Percentiles rank a stretch among this genome's conserved stretches.
Evolutionary conservation across 1,140 invertebrate genomes (phyloP).

Genomic region (Drosophila burlai): DNA sequence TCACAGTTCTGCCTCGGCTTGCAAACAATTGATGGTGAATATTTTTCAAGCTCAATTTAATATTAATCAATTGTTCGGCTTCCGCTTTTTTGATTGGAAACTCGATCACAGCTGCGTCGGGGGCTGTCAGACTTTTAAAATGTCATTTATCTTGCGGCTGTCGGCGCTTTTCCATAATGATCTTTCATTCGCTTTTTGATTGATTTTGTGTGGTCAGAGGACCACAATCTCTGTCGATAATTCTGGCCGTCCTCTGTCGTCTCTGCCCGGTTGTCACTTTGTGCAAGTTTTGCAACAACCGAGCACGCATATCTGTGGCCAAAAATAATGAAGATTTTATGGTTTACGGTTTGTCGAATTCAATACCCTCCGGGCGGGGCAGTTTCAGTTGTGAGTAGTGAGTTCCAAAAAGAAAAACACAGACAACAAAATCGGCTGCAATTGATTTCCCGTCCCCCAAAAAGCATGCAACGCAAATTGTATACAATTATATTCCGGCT

Average conservation of each 20-base stretch:
- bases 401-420: not conserved
- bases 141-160: conserved; percentile 68
- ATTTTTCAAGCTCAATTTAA: conserved; percentile 38
- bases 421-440: conserved; percentile 52
- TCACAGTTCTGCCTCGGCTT: conserved; percentile 16
- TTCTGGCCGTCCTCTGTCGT: not conserved
- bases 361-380: not conserved
- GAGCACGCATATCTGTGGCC: conserved; percentile 47
- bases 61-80: conserved; percentile 38
- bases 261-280: conserved; percentile 7
- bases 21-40: conserved; percentile 24
- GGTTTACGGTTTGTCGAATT: conserved; percentile 28
- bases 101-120: conserved; percentile 31
- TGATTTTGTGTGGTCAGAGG: conserved; percentile 73
- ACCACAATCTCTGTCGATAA: conserved; percentile 36
- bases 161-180: conserved; percentile 61
- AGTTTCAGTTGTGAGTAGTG: conserved; percentile 8
- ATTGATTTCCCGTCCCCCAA: conserved; percentile 57
- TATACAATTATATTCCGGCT: conserved; percentile 76
- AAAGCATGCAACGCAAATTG: conserved; percentile 63
- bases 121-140: conserved; percentile 62
- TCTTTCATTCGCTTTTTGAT: conserved; percentile 57
- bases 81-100: conserved; percentile 33
- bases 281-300: conserved; percentile 39
- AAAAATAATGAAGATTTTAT: conserved; percentile 76